phyloP scores from a whole-genome alignment of 2,888 invertebrate genomes.

The Nineta flava region DNA sequence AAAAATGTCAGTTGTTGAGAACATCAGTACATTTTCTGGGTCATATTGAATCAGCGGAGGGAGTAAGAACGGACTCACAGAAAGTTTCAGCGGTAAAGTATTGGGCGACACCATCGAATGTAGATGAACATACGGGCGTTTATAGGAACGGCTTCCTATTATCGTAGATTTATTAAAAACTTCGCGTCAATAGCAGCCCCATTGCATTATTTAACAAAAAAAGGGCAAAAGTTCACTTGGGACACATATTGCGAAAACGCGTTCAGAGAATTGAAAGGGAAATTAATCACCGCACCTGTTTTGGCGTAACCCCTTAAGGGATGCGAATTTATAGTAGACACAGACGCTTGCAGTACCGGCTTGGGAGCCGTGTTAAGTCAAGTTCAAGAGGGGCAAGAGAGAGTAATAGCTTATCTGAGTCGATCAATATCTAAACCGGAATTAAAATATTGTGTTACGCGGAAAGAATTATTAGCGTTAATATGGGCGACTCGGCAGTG shows the following conservation, averaged over 20 bases:
- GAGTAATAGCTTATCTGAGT: neutral
- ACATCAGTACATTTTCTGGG: constrained; percentile 12
- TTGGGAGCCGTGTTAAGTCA: neutral
- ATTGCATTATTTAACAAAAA: constrained; percentile 2
- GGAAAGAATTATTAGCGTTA: neutral
- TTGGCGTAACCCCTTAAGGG: neutral
- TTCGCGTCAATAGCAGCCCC: constrained; percentile 13
- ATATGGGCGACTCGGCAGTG: neutral
- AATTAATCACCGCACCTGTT: neutral
- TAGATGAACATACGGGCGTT: constrained; percentile 13
- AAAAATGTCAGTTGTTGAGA: constrained; percentile 13
- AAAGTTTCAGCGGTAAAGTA: constrained; percentile 10
- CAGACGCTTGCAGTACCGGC: neutral
- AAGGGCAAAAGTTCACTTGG: constrained; percentile 1
- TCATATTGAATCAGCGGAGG: constrained; percentile 11
- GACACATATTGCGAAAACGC: neutral
- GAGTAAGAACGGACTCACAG: constrained; percentile 10
- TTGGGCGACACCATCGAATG: neutral
- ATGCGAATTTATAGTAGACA: neutral
- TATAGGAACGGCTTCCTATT: constrained; percentile 12
- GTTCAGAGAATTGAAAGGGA: neutral
- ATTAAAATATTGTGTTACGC: neutral
- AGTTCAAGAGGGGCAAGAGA: neutral
- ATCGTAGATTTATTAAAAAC: constrained; percentile 11
- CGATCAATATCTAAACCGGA: neutral